phyloP scores from a whole-genome alignment of 2,797 vertebrate genomes.

The Thunnus albacares region DNA sequence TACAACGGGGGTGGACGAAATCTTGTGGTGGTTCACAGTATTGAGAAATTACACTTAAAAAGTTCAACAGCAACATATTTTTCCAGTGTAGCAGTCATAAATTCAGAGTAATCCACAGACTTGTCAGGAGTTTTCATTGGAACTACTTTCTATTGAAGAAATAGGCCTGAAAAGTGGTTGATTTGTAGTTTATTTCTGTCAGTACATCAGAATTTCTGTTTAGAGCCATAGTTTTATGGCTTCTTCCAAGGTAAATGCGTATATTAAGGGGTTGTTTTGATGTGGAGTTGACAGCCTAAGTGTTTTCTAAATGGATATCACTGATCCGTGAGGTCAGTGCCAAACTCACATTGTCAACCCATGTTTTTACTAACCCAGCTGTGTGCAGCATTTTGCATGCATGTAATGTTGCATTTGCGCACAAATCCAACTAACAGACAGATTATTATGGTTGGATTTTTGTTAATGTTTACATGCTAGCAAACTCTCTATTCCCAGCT shows the following conservation, averaged over 20 bases:
- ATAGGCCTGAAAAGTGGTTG: background rate
- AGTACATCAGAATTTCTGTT: background rate
- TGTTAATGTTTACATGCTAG: background rate
- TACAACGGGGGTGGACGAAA: too few relatives aligned
- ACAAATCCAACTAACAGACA: background rate
- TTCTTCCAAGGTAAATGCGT: conserved; percentile 8
- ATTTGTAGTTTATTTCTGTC: background rate
- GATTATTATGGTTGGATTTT: background rate
- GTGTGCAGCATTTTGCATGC: background rate
- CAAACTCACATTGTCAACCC: background rate
- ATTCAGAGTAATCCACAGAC: too few relatives aligned
- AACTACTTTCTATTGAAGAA: background rate
- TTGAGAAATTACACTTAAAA: background rate
- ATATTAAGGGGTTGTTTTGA: conserved; percentile 5
- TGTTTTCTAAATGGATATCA: conserved; percentile 26
- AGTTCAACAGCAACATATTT: background rate
- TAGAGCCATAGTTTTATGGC: conserved; percentile 6
- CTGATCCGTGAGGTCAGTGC: conserved; percentile 1
- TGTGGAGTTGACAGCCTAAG: background rate
- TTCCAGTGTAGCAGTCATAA: background rate
- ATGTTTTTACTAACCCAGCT: conserved; percentile 1
- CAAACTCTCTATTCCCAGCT: too few relatives aligned
- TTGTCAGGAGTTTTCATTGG: background rate
- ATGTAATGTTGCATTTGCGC: background rate
- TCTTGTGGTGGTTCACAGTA: background rate